Evolutionary conservation across 2,888 invertebrate species (phyloP).

Genomic region (Caenorhabditis sp.): DNA sequence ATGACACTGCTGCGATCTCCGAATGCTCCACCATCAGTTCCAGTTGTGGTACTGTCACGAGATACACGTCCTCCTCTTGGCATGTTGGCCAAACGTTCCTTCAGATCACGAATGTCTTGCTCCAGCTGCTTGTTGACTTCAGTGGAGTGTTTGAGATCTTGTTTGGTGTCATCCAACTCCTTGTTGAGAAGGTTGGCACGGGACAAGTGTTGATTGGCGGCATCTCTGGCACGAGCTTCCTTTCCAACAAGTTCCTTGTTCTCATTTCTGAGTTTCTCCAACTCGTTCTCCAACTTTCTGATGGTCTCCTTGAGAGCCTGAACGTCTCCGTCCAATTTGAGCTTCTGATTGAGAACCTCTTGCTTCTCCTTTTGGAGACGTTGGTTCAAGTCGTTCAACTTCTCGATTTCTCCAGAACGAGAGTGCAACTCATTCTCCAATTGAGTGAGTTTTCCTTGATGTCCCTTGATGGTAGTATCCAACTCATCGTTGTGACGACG

Average conservation of each 20-base stretch:
- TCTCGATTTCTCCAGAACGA: constrained; percentile 79
- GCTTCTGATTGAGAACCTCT: constrained; percentile 80
- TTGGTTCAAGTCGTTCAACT: constrained; percentile 80
- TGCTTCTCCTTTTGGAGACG: constrained; percentile 81
- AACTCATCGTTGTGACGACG: constrained; percentile 82
- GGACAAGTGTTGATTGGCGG: constrained; percentile 74
- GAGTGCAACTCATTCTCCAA: constrained; percentile 80
- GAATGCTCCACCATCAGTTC: constrained; percentile 61
- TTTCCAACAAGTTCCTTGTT: constrained; percentile 72
- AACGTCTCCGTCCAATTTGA: constrained; percentile 79
- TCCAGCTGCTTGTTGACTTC: constrained; percentile 68
- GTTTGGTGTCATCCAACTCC: constrained; percentile 74
- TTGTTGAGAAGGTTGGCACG: constrained; percentile 75
- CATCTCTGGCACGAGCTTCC: constrained; percentile 77
- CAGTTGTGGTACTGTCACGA: constrained; percentile 64
- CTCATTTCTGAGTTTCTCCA: constrained; percentile 80
- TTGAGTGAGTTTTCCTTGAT: constrained; percentile 80
- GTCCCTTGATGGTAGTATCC: constrained; percentile 81
- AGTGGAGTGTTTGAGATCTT: constrained; percentile 67
- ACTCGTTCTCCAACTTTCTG: constrained; percentile 80
- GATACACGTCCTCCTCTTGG: constrained; percentile 63
- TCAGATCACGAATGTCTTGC: constrained; percentile 70
- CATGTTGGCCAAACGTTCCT: constrained; percentile 69
- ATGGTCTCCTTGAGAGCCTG: constrained; percentile 79
- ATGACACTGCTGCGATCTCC: constrained; percentile 44